Conservation (phyloP, 2,113 vertebrate species). For the Hemiprocne comata region DNA sequence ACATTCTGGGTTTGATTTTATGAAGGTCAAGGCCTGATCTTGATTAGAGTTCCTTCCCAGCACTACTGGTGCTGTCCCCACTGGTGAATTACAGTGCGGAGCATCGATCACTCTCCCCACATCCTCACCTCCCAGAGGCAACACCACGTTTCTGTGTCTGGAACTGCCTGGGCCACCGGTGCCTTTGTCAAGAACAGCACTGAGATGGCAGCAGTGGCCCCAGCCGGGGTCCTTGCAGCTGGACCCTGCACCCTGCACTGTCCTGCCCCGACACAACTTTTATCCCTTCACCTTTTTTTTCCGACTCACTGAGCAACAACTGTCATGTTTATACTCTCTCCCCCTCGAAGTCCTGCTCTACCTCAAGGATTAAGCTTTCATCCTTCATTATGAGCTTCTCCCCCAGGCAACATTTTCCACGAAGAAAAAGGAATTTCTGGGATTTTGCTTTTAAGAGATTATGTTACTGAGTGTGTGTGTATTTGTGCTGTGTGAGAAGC, state of each 20-base stretch:
- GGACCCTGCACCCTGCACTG: not conserved
- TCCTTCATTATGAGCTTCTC: constrained; percentile 54
- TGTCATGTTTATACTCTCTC: constrained; percentile 14
- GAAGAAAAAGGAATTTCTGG: constrained; percentile 62
- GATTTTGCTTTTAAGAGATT: constrained; percentile 68
- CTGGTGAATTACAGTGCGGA: accelerated
- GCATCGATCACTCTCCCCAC: not conserved
- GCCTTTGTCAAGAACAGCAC: accelerated
- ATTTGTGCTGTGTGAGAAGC: not conserved
- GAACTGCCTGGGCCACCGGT: not conserved
- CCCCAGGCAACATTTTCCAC: constrained; percentile 59
- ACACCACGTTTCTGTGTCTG: not conserved
- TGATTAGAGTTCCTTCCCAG: not conserved
- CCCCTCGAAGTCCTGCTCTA: constrained; percentile 20
- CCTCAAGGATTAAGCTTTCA: constrained; percentile 70
- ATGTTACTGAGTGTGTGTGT: constrained; percentile 46
- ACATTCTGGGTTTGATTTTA: not conserved
- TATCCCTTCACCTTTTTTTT: constrained; percentile 11
- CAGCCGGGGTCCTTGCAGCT: not conserved
- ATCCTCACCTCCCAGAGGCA: not conserved
- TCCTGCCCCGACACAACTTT: not conserved
- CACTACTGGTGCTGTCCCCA: not conserved
- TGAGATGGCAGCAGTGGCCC: accelerated
- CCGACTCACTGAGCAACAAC: constrained; percentile 3
- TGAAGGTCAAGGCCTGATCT: not conserved